These are phyloP conservation scores for Caenorhabditis inopinata DNA, from an alignment of 1,140 invertebrate genomes.

Conservation along the genomic window DNA sequence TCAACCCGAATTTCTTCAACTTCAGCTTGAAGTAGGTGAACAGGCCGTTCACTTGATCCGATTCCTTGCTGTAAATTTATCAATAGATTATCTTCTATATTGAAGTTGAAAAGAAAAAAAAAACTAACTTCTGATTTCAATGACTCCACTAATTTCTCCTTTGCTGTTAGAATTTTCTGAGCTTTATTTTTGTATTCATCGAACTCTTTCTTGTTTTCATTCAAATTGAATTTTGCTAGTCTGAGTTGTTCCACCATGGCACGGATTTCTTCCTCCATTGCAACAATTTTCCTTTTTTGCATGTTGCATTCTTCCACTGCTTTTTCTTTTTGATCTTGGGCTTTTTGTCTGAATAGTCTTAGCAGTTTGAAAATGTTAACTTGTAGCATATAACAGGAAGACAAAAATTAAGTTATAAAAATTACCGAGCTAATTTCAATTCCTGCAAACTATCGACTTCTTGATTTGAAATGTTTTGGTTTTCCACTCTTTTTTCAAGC, in stretches of 20 bases:
- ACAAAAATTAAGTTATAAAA: background rate
- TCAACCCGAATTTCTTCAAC: slow-evolving; percentile 44
- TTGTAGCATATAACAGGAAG: background rate
- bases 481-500: slow-evolving; percentile 26
- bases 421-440: slow-evolving; percentile 40
- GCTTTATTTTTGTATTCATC: slow-evolving; percentile 47
- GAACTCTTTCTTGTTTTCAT: slow-evolving; percentile 47
- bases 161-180: slow-evolving; percentile 45
- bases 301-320: slow-evolving; percentile 25
- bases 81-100: too few species aligned
- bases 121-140: slow-evolving; percentile 33
- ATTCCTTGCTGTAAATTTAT: slow-evolving; percentile 37
- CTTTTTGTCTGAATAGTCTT: slow-evolving; percentile 40
- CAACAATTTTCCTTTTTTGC: slow-evolving; percentile 26
- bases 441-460: slow-evolving; percentile 33
- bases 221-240: slow-evolving; percentile 45
- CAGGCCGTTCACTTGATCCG: slow-evolving; percentile 11
- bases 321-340: slow-evolving; percentile 38
- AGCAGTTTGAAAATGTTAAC: too few species aligned
- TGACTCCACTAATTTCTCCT: slow-evolving; percentile 43
- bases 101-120: too few species aligned
- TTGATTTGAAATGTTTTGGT: slow-evolving; percentile 6
- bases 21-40: slow-evolving; percentile 37
- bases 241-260: slow-evolving; percentile 43
- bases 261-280: slow-evolving; percentile 36